Evolutionary conservation across 2,797 vertebrate species (phyloP).

Genomic region (Manis pentadactyla): DNA sequence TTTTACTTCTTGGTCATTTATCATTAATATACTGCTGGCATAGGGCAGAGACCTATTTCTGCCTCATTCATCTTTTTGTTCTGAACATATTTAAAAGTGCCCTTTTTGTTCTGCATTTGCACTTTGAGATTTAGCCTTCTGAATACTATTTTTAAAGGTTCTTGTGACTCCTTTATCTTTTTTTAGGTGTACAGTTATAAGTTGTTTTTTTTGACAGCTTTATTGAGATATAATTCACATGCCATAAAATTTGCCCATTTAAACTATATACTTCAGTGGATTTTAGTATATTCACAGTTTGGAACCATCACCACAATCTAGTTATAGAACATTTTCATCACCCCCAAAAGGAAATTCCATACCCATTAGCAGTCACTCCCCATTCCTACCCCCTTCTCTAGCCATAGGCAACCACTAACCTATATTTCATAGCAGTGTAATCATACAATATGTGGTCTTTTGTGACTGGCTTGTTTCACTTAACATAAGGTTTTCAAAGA

Average conservation of each 20-base stretch:
- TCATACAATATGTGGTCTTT: background rate
- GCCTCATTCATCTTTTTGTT: conserved; percentile 58
- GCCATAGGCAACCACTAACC: background rate
- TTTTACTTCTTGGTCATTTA: conserved; percentile 52
- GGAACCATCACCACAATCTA: background rate
- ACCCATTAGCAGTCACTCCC: background rate
- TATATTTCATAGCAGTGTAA: background rate
- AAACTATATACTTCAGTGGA: background rate
- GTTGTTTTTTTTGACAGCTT: conserved; percentile 26
- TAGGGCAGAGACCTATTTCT: conserved; percentile 36
- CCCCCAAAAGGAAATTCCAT: background rate
- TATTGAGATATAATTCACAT: conserved; percentile 55
- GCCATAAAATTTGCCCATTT: conserved; percentile 33
- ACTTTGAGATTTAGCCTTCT: conserved; percentile 55
- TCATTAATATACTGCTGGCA: conserved; percentile 23
- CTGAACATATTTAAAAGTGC: conserved; percentile 56
- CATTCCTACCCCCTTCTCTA: background rate
- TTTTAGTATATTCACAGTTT: conserved; percentile 41
- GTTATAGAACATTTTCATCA: conserved; percentile 48
- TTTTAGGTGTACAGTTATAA: background rate
- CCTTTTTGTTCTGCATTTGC: conserved; percentile 50
- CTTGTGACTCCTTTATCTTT: conserved; percentile 16
- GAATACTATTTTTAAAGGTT: conserved; percentile 56
- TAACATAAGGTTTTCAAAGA: background rate
- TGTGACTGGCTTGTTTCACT: conserved; percentile 29